These are phyloP conservation scores for Anolis carolinensis DNA, from an alignment of 2,113 vertebrate genomes.

Conservation along the genomic window DNA sequence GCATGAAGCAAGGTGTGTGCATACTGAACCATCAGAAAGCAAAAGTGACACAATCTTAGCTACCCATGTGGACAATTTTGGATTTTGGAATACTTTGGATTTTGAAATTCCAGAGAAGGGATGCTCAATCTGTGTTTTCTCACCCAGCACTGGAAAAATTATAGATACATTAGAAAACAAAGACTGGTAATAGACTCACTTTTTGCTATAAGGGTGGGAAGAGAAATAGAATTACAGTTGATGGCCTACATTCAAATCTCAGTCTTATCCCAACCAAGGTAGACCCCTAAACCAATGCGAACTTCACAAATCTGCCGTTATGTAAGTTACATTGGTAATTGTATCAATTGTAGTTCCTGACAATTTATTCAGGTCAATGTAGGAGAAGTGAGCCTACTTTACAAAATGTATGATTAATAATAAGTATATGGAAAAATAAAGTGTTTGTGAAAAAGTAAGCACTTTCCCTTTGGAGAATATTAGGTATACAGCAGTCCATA, in stretches of 20 bases:
- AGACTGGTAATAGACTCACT: neutral
- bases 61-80: too few relatives aligned
- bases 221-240: neutral
- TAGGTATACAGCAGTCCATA: too few relatives aligned
- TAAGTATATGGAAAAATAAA: neutral
- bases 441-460: neutral
- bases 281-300: neutral
- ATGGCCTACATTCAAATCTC: neutral
- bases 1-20: too few relatives aligned
- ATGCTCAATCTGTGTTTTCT: too few relatives aligned
- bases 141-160: neutral
- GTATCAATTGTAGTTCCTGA: neutral
- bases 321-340: neutral
- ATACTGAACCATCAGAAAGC: too few relatives aligned
- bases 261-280: neutral
- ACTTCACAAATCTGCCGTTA: neutral
- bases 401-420: neutral
- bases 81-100: too few relatives aligned
- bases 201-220: neutral
- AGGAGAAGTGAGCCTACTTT: neutral
- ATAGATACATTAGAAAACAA: neutral
- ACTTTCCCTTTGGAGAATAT: neutral
- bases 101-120: too few relatives aligned
- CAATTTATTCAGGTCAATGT: too few relatives aligned
- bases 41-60: too few relatives aligned